These are phyloP conservation scores for Neodon shergylaensis DNA, from an alignment of 2,113 vertebrate genomes.

Conservation along the genomic window DNA sequence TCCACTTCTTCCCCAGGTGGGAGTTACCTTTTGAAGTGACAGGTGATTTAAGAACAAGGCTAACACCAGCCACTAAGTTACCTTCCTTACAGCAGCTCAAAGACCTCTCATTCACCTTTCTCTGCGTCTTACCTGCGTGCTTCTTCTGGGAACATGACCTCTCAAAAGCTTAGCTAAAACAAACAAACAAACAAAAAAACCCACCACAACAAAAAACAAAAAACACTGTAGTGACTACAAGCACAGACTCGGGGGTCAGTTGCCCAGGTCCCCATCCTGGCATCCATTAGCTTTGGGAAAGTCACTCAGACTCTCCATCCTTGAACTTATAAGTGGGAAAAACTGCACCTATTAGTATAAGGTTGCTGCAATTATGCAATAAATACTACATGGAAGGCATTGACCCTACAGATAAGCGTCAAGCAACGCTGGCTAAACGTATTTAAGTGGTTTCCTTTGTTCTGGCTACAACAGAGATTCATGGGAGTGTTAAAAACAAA, in stretches of 20 bases:
- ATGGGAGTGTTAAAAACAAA: background rate
- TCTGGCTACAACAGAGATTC: background rate
- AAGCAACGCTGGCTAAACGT: background rate
- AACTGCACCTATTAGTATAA: background rate
- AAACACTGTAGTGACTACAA: background rate
- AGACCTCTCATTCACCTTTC: background rate
- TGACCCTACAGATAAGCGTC: background rate
- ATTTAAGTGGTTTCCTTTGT: background rate
- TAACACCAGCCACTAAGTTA: background rate
- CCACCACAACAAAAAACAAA: background rate
- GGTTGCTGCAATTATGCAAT: background rate
- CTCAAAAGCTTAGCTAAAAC: conserved; percentile 1
- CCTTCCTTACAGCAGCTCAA: background rate
- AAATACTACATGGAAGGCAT: background rate
- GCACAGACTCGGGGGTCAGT: background rate
- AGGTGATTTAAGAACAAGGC: background rate
- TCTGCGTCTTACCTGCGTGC: conserved; percentile 12
- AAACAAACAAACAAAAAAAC: too few species aligned
- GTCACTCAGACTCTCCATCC: background rate
- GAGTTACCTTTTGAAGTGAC: background rate
- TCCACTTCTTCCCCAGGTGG: background rate
- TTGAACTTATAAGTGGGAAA: background rate
- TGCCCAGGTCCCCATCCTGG: background rate
- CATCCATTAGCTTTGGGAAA: background rate
- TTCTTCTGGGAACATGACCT: background rate